These are phyloP conservation scores for Oceanodroma leucorhoa DNA, from an alignment of 2,797 vertebrate species.

Conservation along the genomic window DNA sequence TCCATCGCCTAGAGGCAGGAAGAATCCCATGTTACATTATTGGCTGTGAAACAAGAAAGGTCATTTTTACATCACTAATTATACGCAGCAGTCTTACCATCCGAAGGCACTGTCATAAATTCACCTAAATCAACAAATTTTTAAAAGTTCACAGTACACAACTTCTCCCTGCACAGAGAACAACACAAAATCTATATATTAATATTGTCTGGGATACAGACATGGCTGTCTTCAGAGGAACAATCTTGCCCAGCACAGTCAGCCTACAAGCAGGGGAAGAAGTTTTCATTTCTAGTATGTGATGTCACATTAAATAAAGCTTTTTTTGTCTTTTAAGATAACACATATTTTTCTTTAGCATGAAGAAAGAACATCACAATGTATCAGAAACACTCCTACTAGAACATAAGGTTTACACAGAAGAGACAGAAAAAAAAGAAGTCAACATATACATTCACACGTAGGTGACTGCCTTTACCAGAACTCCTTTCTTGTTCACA, in stretches of 20 bases:
- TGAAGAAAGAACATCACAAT: background rate
- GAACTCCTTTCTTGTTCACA: conserved; percentile 48
- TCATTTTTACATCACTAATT: background rate
- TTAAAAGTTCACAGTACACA: background rate
- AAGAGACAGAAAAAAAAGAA: background rate
- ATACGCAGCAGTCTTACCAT: background rate
- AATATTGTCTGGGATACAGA: background rate
- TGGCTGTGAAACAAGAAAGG: background rate
- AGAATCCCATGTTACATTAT: background rate
- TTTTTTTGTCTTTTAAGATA: background rate
- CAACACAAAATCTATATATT: background rate
- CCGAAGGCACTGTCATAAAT: background rate
- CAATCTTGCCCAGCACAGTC: background rate
- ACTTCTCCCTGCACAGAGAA: background rate
- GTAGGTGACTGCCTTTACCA: conserved; percentile 52
- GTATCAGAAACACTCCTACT: background rate
- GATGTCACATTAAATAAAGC: background rate
- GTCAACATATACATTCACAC: background rate
- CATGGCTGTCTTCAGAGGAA: background rate
- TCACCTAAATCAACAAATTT: background rate
- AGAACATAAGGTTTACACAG: background rate
- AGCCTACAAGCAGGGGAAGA: background rate
- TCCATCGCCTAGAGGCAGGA: conserved; percentile 64
- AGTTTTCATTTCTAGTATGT: background rate
- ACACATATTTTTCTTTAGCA: background rate